Percentiles rank a stretch among this genome's conserved stretches.
These are phyloP conservation scores for Scrobipalpa atriplicella DNA, from an alignment of 2,888 invertebrate genomes.

Conservation along the genomic window DNA sequence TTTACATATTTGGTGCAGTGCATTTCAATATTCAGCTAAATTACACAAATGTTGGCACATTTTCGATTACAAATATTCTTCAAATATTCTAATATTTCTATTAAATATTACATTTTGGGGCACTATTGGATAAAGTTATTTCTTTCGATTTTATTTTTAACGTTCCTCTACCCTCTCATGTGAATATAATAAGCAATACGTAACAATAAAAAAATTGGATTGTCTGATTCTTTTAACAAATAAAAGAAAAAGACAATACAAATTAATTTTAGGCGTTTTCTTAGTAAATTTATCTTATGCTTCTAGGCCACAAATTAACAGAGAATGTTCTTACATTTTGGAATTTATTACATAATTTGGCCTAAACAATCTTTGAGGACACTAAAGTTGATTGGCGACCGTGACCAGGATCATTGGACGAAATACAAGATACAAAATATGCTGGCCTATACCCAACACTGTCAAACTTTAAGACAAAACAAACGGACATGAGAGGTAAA, in stretches of 20 bases:
- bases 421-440: no score
- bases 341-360: neutral
- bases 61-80: slow-evolving; percentile 15
- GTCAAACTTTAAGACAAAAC: neutral
- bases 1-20: slow-evolving; percentile 20
- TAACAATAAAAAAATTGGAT: neutral
- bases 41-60: slow-evolving; percentile 27
- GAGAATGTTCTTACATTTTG: neutral
- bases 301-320: slow-evolving; percentile 6
- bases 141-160: neutral
- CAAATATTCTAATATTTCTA: neutral
- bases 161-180: neutral
- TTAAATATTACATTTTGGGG: slow-evolving; percentile 25
- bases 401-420: no score
- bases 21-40: neutral
- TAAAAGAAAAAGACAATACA: no score
- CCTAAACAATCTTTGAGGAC: no score
- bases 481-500: slow-evolving; percentile 4
- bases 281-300: neutral
- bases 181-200: neutral
- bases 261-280: neutral
- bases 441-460: neutral
- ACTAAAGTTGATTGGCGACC: no score
- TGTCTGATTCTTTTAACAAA: no score
- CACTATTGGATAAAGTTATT: slow-evolving; percentile 28